These are phyloP conservation scores for Phainopepla nitens DNA, from an alignment of 2,113 vertebrate species.

Conservation along the genomic window DNA sequence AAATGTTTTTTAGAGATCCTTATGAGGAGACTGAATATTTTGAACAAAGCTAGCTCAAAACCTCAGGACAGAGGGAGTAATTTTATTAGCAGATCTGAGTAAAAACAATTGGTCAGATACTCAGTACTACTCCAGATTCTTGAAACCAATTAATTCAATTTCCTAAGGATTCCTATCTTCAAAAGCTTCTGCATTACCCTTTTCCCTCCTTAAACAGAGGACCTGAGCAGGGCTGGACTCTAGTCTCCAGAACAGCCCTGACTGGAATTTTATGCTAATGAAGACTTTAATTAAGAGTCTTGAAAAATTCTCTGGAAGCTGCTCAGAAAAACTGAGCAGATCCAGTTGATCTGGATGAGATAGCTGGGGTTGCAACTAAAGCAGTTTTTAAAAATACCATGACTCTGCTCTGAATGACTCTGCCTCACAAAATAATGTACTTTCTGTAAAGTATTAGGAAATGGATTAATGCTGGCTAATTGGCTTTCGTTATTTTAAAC, in stretches of 20 bases:
- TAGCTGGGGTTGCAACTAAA: not conserved
- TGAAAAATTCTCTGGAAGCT: not conserved
- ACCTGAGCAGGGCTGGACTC: not conserved
- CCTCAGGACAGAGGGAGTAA: not conserved
- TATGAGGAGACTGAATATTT: not conserved
- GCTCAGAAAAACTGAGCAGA: not conserved
- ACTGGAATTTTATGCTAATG: not conserved
- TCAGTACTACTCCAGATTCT: not conserved
- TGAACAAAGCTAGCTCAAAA: not conserved
- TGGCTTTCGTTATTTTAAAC: conserved; percentile 6
- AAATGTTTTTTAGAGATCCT: not conserved
- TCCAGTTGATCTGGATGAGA: not conserved
- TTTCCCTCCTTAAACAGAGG: not conserved
- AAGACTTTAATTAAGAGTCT: not conserved
- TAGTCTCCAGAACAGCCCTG: not conserved
- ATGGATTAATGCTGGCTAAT: not conserved
- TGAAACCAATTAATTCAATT: not conserved
- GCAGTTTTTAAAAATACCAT: not conserved
- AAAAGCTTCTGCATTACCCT: not conserved
- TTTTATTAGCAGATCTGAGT: not conserved
- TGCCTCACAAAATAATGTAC: not conserved
- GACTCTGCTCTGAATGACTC: not conserved
- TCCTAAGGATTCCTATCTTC: not conserved
- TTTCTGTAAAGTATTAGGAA: conserved; percentile 3
- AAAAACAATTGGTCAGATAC: not conserved